Percentiles rank a stretch among this genome's conserved stretches.
Evolutionary conservation across 1,140 invertebrate species (phyloP).

Genomic region (Octopus bimaculoides): DNA sequence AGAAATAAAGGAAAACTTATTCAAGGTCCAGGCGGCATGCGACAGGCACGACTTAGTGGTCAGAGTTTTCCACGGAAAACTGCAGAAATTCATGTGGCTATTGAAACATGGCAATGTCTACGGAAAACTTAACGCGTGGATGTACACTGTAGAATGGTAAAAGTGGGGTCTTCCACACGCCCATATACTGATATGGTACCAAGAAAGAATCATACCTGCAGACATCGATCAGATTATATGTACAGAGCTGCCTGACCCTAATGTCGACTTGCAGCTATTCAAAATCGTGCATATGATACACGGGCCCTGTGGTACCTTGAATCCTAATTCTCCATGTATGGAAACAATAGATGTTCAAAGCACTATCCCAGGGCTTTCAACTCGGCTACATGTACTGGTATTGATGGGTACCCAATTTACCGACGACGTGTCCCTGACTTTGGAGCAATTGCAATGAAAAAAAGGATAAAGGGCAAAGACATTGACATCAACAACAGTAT

Average conservation of each 20-base stretch:
- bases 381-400: not conserved
- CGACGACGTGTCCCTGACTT: not conserved
- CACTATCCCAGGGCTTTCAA: not conserved
- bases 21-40: not conserved
- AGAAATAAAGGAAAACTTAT: not conserved
- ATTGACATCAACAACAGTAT: no score
- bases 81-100: not conserved
- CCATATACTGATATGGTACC: not conserved
- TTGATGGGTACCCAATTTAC: not conserved
- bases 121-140: not conserved
- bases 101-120: not conserved
- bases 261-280: not conserved
- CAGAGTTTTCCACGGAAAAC: no score
- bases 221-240: not conserved
- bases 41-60: not conserved
- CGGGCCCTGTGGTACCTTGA: not conserved
- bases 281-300: not conserved
- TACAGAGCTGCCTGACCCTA: not conserved
- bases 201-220: not conserved
- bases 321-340: not conserved
- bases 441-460: not conserved
- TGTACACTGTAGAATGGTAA: constrained; percentile 4
- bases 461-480: not conserved
- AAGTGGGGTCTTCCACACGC: not conserved
- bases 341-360: not conserved